Evolutionary conservation across 2,888 invertebrate genomes (phyloP), one percentile per base, ranked within the genome.

Genomic region (Atrina japonica): DNA sequence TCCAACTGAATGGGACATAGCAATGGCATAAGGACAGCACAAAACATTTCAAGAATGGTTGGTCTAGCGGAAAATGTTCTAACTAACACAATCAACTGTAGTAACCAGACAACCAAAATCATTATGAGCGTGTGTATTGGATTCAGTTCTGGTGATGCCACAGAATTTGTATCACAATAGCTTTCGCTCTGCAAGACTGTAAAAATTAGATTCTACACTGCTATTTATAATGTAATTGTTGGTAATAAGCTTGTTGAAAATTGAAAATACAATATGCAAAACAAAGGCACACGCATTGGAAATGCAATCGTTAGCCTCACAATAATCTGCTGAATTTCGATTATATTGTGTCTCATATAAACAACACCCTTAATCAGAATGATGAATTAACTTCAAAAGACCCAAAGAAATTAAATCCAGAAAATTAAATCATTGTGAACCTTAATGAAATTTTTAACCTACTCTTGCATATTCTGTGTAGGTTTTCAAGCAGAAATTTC

Each of bases 61-160:
- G 63, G 30, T 64, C 66, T 63, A 49, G 67, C 71, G 66, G 71
- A 72, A 72, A 72, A 72, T 63, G 41, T 61, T 50, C 41, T 25
- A 56, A 45, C 61, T 53, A 72, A 70, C 49, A 71, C 71, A 71
- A 71, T 71, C 66, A 55, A 23, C 18, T 18, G 21, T 43, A 66
- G 56, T 61, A 61, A 60, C 53, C 61, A 61, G 71, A 71, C 66
- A 66, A 50, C 61, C 66, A 60, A 61, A 71, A 61, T 53, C 71
- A 71, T 71, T 71, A 71, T 29, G 30, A 45, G 27, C 23, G 53
- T 64, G 64, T 53, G 53, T 64, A 64, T 53, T 53, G 64, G 64
- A 64, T 64, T 53, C 50, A 1, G 64, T 25, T 23, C 27, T n/a
- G 53, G 25, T 53, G 29, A 53, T 64, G 53, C 41, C 41, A 29